phyloP scores from a whole-genome alignment of 2,797 vertebrate genomes.

The Hydrophis major region DNA sequence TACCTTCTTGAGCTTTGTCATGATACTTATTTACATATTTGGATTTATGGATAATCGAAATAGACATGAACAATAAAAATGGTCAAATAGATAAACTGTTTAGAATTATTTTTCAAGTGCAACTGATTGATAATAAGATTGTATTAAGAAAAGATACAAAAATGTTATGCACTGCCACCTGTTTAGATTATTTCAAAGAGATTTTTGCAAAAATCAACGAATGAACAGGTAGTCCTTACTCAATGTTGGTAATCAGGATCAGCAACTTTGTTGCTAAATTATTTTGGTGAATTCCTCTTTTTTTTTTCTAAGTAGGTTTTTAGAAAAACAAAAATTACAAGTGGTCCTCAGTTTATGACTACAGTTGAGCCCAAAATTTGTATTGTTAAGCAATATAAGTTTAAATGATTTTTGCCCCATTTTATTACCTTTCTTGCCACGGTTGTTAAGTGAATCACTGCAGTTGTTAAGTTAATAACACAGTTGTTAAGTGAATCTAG shows the following conservation, averaged over 20 bases:
- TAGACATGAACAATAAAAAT: neutral
- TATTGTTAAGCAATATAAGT: neutral
- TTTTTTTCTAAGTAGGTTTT: slow-evolving; percentile 15
- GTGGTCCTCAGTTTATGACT: neutral
- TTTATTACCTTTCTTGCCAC: neutral
- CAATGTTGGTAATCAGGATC: neutral
- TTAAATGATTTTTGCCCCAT: neutral
- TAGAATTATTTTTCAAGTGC: neutral
- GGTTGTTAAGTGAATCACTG: neutral
- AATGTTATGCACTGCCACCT: neutral
- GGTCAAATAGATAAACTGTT: neutral
- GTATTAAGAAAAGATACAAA: neutral
- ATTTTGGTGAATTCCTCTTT: neutral
- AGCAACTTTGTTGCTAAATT: neutral
- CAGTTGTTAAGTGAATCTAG: neutral
- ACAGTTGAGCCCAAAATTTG: neutral
- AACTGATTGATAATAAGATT: neutral
- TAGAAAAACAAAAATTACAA: neutral
- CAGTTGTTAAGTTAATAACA: neutral
- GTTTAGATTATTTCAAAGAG: neutral
- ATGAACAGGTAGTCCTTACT: neutral
- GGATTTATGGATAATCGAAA: neutral
- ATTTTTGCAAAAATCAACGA: neutral
- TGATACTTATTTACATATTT: neutral
- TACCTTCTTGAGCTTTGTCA: neutral